Base-by-base conservation (phyloP, 2,113 vertebrate genomes). In the Hirundichthys speculiger region DNA sequence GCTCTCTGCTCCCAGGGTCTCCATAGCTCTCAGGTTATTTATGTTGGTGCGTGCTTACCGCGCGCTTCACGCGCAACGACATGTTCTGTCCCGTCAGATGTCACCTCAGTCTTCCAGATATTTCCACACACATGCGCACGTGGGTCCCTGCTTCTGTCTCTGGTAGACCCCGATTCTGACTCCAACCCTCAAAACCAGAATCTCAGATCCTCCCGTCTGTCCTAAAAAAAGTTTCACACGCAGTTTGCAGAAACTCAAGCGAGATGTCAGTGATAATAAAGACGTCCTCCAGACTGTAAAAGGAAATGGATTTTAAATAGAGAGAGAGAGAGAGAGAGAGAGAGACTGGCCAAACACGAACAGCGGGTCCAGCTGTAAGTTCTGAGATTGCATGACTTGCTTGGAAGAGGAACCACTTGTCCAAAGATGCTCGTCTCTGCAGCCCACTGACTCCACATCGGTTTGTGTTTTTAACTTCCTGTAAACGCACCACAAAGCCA, bases 21-120 rank as follows among this genome's bases (percentile, higher is more conserved):
- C 82, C 89, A 90, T 85, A 89, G 83, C 90, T 90, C 90, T 92
- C 91, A 93, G 92, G 92, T 91, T 86, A 52, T 83, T 76, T 83
- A 43, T 73, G 78, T 84, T 89, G 20, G 48, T 70, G 64, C 84
- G 79, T 80, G 68, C 67, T 79, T 73, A 64, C 45, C 16, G 53
- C 75, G 66, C 68, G 67, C 70, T 78, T 70, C 53, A 67, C 19
- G 40, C 30, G 6, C 6, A 10, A 15, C 6, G 16, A 8, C 18
- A 6, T 77, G 66, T 83, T 79, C n/a, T 15, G 69, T 86, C 75
- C 76, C 64, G 38, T 81, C 81, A 64, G 52, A 84, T 13, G 49
- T 64, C 70, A 56, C 77, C 76, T 80, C 75, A 82, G 90, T 93
- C 91, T 91, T 92, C 89, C 90, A 89, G 64, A 72, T 65, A 73